Conservation (phyloP, 2,888 invertebrate genomes). For the Pollenia griseotomentosa region DNA sequence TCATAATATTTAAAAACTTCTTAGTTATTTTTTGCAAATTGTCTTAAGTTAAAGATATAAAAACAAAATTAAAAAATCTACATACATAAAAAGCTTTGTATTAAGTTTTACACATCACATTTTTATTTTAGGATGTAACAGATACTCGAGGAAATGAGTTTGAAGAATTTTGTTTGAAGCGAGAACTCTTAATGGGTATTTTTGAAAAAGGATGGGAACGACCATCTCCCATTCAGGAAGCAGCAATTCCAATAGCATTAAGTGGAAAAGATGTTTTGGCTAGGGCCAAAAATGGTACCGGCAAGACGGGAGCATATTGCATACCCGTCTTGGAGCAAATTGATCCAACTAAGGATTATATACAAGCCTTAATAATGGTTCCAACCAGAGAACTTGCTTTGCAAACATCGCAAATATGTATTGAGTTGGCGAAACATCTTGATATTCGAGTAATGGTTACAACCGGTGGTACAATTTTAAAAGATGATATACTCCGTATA, state of each 20-base stretch:
- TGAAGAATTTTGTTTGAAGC: conserved; percentile 99
- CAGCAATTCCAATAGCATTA: conserved; percentile 98
- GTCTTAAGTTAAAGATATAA: too few species aligned
- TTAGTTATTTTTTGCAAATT: too few species aligned
- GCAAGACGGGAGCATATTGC: conserved; percentile 99
- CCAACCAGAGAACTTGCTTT: conserved; percentile 99
- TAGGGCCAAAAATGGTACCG: conserved; percentile 99
- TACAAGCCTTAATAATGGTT: conserved; percentile 99
- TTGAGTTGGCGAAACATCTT: conserved; percentile 98
- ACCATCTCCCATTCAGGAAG: conserved; percentile 99
- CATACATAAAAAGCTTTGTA: too few species aligned
- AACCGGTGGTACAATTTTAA: conserved; percentile 98
- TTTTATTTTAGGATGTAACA: conserved; percentile 94
- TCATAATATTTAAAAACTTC: too few species aligned
- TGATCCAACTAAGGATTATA: conserved; percentile 94
- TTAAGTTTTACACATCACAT: too few species aligned
- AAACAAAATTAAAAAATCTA: too few species aligned
- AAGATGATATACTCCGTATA: conserved; percentile 99
- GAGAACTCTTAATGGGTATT: conserved; percentile 99
- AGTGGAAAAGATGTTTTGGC: conserved; percentile 99
- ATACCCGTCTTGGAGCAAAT: conserved; percentile 99
- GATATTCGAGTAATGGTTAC: conserved; percentile 99
- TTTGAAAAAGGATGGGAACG: conserved; percentile 99
- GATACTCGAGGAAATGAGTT: conserved; percentile 99
- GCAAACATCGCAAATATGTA: conserved; percentile 99